phyloP scores from a whole-genome alignment of 2,113 vertebrate genomes.

The Nibea coibor region DNA sequence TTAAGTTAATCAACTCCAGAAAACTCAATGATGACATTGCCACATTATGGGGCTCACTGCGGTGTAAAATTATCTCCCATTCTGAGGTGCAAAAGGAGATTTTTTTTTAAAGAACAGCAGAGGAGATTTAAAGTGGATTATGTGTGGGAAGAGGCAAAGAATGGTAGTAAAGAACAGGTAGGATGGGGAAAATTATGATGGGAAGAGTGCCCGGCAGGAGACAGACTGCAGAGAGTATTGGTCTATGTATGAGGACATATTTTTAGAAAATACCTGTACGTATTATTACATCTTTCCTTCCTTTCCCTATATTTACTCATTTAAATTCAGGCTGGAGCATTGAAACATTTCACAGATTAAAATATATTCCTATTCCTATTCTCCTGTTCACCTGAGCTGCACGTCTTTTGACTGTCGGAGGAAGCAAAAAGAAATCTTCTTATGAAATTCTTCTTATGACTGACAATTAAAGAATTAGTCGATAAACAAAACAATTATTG shows the following conservation, averaged over 20 bases:
- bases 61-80: slow-evolving; percentile 37
- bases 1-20: slow-evolving; percentile 58
- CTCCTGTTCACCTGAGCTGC: slow-evolving; percentile 6
- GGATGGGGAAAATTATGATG: slow-evolving; percentile 35
- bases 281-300: slow-evolving; percentile 10
- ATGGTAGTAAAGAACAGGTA: slow-evolving; percentile 38
- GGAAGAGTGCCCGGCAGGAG: slow-evolving; percentile 16
- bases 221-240: slow-evolving; percentile 20
- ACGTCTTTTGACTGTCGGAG: neutral
- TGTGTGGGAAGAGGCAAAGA: slow-evolving; percentile 47
- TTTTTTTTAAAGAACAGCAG: slow-evolving; percentile 19
- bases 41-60: slow-evolving; percentile 1
- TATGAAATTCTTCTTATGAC: neutral
- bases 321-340: slow-evolving; percentile 10
- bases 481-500: neutral
- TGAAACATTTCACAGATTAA: slow-evolving; percentile 7
- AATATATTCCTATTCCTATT: neutral
- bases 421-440: neutral
- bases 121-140: slow-evolving; percentile 50
- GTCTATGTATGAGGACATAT: slow-evolving; percentile 2
- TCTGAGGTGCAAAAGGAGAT: slow-evolving; percentile 26
- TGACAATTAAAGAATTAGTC: neutral
- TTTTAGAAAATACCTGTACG: slow-evolving; percentile 31
- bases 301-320: neutral
- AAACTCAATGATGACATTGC: slow-evolving; percentile 23